These are phyloP conservation scores for Petrocephalus microphthalmus DNA, from an alignment of 2,113 vertebrate species.

Conservation along the genomic window DNA sequence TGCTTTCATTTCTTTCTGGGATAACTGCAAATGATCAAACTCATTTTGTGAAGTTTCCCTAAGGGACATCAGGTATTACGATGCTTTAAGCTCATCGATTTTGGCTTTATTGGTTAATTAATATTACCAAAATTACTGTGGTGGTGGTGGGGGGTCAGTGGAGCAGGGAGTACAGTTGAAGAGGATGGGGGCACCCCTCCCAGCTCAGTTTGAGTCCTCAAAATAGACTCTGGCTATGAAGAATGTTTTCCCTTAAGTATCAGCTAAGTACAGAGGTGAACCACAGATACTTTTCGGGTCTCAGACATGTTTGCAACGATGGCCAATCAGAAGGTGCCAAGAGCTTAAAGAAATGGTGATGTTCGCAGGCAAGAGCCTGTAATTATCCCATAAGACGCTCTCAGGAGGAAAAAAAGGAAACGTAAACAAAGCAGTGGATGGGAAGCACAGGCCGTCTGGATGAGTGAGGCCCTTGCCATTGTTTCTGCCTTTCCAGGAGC, in stretches of 20 bases:
- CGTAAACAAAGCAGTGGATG: background rate
- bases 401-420: background rate
- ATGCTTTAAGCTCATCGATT: slow-evolving; percentile 25
- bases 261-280: background rate
- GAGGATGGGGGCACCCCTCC: slow-evolving; percentile 47
- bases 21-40: slow-evolving; percentile 45
- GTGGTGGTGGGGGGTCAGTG: slow-evolving; percentile 32
- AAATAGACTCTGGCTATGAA: background rate
- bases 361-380: background rate
- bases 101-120: slow-evolving; percentile 47
- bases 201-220: background rate
- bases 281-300: background rate
- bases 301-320: background rate
- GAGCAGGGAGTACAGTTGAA: slow-evolving; percentile 9
- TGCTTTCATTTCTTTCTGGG: slow-evolving; percentile 31
- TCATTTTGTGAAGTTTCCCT: slow-evolving; percentile 34
- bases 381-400: background rate
- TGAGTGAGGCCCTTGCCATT: background rate
- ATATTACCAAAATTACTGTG: slow-evolving; percentile 50
- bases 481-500: too few species aligned
- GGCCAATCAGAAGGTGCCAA: background rate
- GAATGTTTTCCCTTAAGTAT: background rate
- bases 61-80: slow-evolving; percentile 39
- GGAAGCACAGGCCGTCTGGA: background rate
- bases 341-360: background rate